Conservation (phyloP, 2,797 vertebrate species). For the Hirundo rustica region DNA sequence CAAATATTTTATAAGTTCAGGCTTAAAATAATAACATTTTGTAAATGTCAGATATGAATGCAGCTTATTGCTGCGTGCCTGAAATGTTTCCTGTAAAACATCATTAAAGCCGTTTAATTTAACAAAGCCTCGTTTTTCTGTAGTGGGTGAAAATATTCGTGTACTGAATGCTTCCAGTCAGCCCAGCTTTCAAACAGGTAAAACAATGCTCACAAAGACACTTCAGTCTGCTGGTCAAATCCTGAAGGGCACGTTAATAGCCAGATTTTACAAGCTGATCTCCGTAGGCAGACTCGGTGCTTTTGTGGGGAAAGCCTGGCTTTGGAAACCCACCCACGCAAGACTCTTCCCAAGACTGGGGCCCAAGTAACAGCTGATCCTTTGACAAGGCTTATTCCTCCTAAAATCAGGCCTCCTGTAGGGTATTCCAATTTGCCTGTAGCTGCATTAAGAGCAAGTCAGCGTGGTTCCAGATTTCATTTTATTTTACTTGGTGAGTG, state of each 20-base stretch:
- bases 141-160: slow-evolving; percentile 73
- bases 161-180: slow-evolving; percentile 62
- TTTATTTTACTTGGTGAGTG: not conserved
- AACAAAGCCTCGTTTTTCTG: slow-evolving; percentile 77
- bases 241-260: slow-evolving; percentile 24
- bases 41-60: slow-evolving; percentile 75
- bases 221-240: not conserved
- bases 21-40: slow-evolving; percentile 59
- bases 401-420: not conserved
- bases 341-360: not conserved
- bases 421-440: not conserved
- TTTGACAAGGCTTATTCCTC: not conserved
- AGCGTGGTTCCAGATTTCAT: not conserved
- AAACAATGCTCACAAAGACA: slow-evolving; percentile 55
- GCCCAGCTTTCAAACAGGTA: slow-evolving; percentile 62
- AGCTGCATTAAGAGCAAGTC: not conserved
- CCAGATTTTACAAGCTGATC: not conserved
- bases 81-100: slow-evolving; percentile 75
- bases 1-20: slow-evolving; percentile 29
- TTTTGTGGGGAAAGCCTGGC: not conserved
- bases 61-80: slow-evolving; percentile 69
- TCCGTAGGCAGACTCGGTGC: not conserved
- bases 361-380: not conserved
- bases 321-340: not conserved
- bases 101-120: slow-evolving; percentile 64